Conservation (phyloP, 1,140 invertebrate species). For the Diachasmimorpha longicaudata region DNA sequence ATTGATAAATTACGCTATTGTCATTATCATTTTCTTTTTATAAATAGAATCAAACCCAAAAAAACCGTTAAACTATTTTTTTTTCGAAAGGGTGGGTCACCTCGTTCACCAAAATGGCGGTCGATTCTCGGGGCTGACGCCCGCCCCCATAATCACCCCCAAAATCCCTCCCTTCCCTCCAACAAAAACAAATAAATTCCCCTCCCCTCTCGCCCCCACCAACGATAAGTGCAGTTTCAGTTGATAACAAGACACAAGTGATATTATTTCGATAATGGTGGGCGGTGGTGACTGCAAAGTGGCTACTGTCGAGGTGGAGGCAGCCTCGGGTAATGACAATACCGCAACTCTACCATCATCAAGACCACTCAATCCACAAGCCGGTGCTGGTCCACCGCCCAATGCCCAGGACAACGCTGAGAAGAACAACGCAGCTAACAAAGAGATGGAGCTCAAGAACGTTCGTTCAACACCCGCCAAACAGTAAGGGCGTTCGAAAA, state of each 20-base stretch:
- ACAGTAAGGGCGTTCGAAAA: constrained; percentile 66
- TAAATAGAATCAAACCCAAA: neutral
- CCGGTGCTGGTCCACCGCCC: constrained; percentile 63
- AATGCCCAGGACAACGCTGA: constrained; percentile 72
- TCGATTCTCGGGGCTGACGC: constrained; percentile 18
- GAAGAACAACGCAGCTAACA: constrained; percentile 81
- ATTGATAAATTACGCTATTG: too few species aligned
- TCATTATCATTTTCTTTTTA: too few species aligned
- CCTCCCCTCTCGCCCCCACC: too few species aligned
- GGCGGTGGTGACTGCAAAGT: constrained; percentile 82
- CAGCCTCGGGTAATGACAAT: constrained; percentile 71
- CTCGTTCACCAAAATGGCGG: constrained; percentile 58
- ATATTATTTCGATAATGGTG: constrained; percentile 58
- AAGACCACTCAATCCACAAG: constrained; percentile 69
- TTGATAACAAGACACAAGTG: neutral
- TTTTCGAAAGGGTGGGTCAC: neutral
- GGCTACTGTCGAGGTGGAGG: constrained; percentile 81
- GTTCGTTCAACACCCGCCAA: constrained; percentile 80
- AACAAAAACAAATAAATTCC: neutral
- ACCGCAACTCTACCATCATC: constrained; percentile 83
- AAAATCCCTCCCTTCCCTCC: neutral
- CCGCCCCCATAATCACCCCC: neutral
- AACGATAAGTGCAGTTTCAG: neutral
- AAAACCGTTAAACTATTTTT: neutral
- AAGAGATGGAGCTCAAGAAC: constrained; percentile 86